Evolutionary conservation across 2,113 vertebrate genomes (phyloP).

Genomic region (Anolis sagrei): DNA sequence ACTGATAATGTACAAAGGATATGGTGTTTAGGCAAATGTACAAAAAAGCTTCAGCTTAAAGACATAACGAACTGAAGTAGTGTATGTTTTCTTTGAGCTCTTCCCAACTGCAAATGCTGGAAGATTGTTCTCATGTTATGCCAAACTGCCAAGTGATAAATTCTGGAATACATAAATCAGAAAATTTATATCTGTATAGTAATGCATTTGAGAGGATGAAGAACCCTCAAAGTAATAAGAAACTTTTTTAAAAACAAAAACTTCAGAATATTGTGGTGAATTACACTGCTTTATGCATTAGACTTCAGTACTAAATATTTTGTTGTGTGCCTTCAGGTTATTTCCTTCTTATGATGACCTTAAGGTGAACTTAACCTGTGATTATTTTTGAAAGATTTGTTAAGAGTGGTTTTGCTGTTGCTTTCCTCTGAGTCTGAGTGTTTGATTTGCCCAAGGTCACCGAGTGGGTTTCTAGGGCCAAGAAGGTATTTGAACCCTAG

Average conservation of each 20-base stretch:
- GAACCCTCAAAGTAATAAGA: background rate
- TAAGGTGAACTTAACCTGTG: too few relatives aligned
- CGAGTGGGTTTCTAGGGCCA: too few relatives aligned
- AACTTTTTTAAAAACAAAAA: background rate
- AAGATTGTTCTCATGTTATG: background rate
- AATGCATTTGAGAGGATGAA: background rate
- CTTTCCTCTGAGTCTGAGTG: too few relatives aligned
- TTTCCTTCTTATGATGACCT: too few relatives aligned
- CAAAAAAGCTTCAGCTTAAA: background rate
- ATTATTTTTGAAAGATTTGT: too few relatives aligned
- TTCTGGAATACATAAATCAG: background rate
- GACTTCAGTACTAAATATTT: background rate
- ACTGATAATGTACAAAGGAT: background rate
- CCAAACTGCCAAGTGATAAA: background rate
- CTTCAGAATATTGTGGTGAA: background rate
- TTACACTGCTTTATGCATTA: background rate
- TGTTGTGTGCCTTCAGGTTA: too few relatives aligned
- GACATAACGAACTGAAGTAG: background rate
- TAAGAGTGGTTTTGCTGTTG: too few relatives aligned
- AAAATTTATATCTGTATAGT: background rate
- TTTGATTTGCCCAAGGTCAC: too few relatives aligned
- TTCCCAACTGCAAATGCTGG: background rate
- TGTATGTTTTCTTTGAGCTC: background rate
- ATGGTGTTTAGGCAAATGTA: background rate
- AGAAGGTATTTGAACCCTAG: too few relatives aligned